Evolutionary conservation across 2,113 vertebrate species (phyloP).

Genomic region (Pseudolaguvia tuberculata): DNA sequence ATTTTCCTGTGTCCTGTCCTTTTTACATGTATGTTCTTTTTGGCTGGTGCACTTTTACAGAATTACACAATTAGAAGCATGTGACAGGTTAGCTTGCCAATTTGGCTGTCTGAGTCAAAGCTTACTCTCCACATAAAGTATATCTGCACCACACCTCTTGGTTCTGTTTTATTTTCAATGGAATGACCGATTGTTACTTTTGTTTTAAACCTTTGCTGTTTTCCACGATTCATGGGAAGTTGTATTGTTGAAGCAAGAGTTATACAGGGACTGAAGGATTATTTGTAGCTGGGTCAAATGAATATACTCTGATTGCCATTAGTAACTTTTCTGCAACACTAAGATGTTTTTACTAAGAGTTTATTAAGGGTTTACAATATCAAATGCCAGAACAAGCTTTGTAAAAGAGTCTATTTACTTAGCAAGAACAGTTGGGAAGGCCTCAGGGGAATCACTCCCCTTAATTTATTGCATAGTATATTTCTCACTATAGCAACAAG

Average conservation of each 20-base stretch:
- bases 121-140: slow-evolving; percentile 12
- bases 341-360: slow-evolving; percentile 7
- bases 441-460: slow-evolving; percentile 16
- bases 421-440: slow-evolving; percentile 17
- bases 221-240: not conserved
- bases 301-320: not conserved
- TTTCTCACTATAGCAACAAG: slow-evolving; percentile 10
- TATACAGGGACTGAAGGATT: no score
- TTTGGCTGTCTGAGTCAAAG: slow-evolving; percentile 58
- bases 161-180: slow-evolving; percentile 6
- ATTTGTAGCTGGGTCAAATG: not conserved
- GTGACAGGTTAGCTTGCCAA: slow-evolving; percentile 61
- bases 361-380: not conserved
- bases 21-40: slow-evolving; percentile 45
- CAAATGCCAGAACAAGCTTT: slow-evolving; percentile 28
- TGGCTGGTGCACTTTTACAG: slow-evolving; percentile 50
- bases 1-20: slow-evolving; percentile 51
- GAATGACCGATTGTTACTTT: slow-evolving; percentile 24
- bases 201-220: slow-evolving; percentile 19
- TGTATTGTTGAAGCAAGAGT: slow-evolving; percentile 3
- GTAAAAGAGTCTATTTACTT: slow-evolving; percentile 24
- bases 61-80: slow-evolving; percentile 63
- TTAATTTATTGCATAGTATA: slow-evolving; percentile 1
- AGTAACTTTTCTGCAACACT: not conserved
- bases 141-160: slow-evolving; percentile 15